Evolutionary conservation across 1,140 invertebrate species (phyloP), one percentile per base, ranked within the genome.

Genomic region (Cyrtorhinus lividipennis): DNA sequence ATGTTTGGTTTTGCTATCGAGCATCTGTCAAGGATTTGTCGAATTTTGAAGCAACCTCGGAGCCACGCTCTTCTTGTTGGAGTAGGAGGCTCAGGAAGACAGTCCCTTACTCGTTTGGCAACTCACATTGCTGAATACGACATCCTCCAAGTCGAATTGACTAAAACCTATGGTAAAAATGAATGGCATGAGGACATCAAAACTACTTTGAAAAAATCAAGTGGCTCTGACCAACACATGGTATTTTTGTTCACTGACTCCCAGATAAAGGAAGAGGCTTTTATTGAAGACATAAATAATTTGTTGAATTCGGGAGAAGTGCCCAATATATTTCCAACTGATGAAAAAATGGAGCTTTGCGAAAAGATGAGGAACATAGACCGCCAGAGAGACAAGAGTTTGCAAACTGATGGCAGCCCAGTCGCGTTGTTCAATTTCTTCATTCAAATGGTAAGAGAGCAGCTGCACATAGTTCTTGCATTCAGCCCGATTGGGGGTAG

Each of bases 101-200:
- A 96, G 76, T 95, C 91, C 23, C 79, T 95, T 38, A 88, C 90
- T 0, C 79, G 88, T 65, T 77, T 98, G 61, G 88, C 93, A 15
- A 86, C 92, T 15, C 91, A 95, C 72, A 95, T 97, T 73, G 88
- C 88, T 64, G 92, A 95, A 71, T 93, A 92, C 76, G 92, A 95
- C 68, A 76, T 96, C 0, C 92, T 90, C 71, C 77, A 79, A 68
- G 75, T 76, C 56, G 92, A 96, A 78, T 91, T 96, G 69, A 89
- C 84, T 60, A 85, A 90, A 72, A 83, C 81, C 26, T 96, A 98
- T 72, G 84, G 85, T 1, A 76, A 80, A 10, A 77, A 76, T 30
- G 91, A 96, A 70, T 98, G 93, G 90, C 81, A 88, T 67, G 92
- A 95, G 70, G 92, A 96, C 72, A 74, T 98, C 5, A 90, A 94